These are phyloP conservation scores for Paguma larvata DNA, from an alignment of 2,797 vertebrate species.

Conservation along the genomic window DNA sequence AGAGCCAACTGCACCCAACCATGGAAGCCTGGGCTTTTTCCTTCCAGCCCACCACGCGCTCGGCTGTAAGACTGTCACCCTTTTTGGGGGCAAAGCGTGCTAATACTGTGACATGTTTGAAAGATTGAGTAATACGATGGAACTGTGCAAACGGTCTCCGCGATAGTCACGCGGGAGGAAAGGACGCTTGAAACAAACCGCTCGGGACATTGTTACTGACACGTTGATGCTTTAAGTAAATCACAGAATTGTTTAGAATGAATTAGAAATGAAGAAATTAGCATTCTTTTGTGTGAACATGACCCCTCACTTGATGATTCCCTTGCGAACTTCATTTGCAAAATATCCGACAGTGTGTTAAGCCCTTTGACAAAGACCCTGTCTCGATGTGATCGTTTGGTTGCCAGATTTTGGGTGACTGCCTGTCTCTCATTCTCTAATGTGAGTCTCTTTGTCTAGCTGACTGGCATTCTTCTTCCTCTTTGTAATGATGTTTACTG, in stretches of 20 bases:
- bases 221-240: background rate
- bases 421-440: background rate
- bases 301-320: background rate
- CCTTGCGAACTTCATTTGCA: background rate
- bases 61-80: background rate
- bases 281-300: background rate
- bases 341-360: background rate
- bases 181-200: background rate
- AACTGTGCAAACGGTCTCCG: background rate
- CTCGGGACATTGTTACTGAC: background rate
- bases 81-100: fast-evolving
- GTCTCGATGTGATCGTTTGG: background rate
- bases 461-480: too few species aligned
- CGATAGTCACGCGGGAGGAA: background rate
- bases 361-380: background rate
- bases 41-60: background rate
- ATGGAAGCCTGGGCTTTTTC: background rate
- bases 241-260: background rate
- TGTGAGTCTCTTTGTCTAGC: too few species aligned
- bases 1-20: fast-evolving
- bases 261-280: background rate
- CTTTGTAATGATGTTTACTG: background rate
- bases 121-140: fast-evolving
- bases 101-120: fast-evolving
- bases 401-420: fast-evolving